These are phyloP conservation scores for Toxotes chatareus DNA, from an alignment of 2,113 vertebrate species.

Conservation along the genomic window DNA sequence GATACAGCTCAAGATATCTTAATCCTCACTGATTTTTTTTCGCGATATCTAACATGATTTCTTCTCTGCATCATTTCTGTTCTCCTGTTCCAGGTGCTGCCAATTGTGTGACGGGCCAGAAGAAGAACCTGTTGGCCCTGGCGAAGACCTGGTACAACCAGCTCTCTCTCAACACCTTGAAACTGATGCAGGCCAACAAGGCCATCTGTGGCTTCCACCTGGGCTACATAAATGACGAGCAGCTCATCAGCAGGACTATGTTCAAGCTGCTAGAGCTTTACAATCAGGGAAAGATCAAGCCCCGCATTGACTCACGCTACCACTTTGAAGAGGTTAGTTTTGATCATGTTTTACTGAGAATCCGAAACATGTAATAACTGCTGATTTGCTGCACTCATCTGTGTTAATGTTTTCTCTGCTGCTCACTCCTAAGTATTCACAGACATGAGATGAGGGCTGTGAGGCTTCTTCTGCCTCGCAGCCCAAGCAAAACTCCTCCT, in stretches of 20 bases:
- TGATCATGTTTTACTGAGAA: background rate
- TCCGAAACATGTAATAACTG: background rate
- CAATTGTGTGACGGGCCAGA: conserved; percentile 90
- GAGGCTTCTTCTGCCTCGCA: conserved; percentile 4
- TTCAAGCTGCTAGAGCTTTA: conserved; percentile 86
- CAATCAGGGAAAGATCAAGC: conserved; percentile 92
- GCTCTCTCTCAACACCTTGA: conserved; percentile 88
- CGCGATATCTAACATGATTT: background rate
- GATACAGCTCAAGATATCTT: background rate
- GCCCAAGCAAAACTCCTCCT: background rate
- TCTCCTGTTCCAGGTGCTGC: conserved; percentile 83
- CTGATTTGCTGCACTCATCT: too few species aligned
- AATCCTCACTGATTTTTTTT: background rate
- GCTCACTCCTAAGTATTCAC: background rate
- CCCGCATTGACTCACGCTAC: conserved; percentile 91
- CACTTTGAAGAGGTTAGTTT: conserved; percentile 92
- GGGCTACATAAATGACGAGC: conserved; percentile 79
- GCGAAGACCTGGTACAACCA: conserved; percentile 95
- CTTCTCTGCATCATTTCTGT: accelerated
- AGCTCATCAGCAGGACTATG: conserved; percentile 83
- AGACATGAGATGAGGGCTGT: background rate
- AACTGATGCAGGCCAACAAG: conserved; percentile 90
- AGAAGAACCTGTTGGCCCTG: conserved; percentile 90
- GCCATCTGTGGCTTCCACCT: conserved; percentile 90
- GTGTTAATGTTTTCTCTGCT: background rate